Evolutionary conservation across 2,888 invertebrate species (phyloP).

Genomic region (Oscheius sp.): DNA sequence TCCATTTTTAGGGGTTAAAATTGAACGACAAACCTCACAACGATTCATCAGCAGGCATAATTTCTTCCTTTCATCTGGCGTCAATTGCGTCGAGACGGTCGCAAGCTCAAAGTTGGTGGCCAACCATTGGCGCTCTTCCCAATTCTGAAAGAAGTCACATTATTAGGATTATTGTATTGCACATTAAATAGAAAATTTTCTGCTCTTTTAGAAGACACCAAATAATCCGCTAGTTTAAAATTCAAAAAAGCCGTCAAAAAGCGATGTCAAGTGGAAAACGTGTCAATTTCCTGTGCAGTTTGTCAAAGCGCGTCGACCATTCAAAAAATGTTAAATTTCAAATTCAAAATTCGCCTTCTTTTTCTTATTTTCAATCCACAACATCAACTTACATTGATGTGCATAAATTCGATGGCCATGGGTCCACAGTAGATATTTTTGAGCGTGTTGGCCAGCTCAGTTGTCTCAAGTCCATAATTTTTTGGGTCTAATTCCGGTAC

Average conservation of each 20-base stretch:
- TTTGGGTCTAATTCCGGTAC: slow-evolving; percentile 64
- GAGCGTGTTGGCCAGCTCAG: slow-evolving; percentile 54
- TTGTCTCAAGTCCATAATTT: slow-evolving; percentile 57
- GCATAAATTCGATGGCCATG: slow-evolving; percentile 71
- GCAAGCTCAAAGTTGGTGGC: slow-evolving; percentile 60
- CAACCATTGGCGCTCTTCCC: slow-evolving; percentile 66
- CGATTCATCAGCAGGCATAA: slow-evolving; percentile 65
- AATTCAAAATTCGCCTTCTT: no score
- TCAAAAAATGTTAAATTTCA: no score
- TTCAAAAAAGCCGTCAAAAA: no score
- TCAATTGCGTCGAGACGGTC: slow-evolving; percentile 48
- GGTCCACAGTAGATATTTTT: slow-evolving; percentile 65
- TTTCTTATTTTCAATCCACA: no score
- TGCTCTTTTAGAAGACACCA: no score
- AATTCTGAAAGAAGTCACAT: slow-evolving; percentile 50
- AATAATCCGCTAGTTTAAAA: no score
- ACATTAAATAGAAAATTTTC: not conserved
- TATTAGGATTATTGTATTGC: not conserved
- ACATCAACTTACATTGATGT: slow-evolving; percentile 58
- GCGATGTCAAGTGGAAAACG: no score
- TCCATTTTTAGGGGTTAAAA: slow-evolving; percentile 55
- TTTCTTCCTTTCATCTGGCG: slow-evolving; percentile 54
- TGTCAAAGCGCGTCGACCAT: no score
- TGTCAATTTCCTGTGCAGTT: no score
- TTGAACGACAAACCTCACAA: slow-evolving; percentile 51